Base-by-base conservation (phyloP, 2,113 vertebrate species). In the Pimephales promelas region DNA sequence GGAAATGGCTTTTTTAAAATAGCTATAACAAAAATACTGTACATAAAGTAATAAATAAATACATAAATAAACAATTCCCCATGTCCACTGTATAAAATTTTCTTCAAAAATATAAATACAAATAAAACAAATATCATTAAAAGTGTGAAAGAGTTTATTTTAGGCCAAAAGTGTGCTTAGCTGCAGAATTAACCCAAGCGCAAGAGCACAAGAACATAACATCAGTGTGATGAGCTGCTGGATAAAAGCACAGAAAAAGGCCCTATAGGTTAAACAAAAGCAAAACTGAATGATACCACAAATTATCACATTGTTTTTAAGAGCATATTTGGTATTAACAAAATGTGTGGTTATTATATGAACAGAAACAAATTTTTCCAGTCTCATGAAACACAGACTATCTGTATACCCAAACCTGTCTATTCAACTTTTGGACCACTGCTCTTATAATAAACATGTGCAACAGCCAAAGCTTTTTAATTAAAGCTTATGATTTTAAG, bases 401-500 rank as follows among this genome's bases (percentile, higher is more conserved):
- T 52, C 34, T 24, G 49, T 20, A 45, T 26, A 43, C 24, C n/a
- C 28, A 73, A 82, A 56, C 66, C 66, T 31, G 22, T 66, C 66
- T 62, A 79, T 66, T 74, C 47, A 57, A 83, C 24, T 80, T 75
- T 54, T 74, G 76, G 16, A 28, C 68, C 57, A 28, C 2, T 22
- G 47, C 56, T 80, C 49, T 83, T 83, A 75, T n/a, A 31, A 79
- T 36, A 82, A 87, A 70, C 72, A 71, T 59, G 71, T 72, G 79
- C 47, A 84, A 77, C 80, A 86, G 40, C 71, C n/a, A 76, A 36
- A 45, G 43, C 73, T 82, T 87, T 83, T 71, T 81, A 83, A 81
- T 83, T 70, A 70, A 85, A 80, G 79, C 79, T 72, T 84, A 79
- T 52, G 31, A 54, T 18, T 24, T 75, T 86, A 26, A 86, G 88